A percentile compares a stretch with the other conserved stretches of the same genome.
These are phyloP conservation scores for Montipora foliosa DNA, from an alignment of 64 coral and sea anemone species.

Conservation along the genomic window DNA sequence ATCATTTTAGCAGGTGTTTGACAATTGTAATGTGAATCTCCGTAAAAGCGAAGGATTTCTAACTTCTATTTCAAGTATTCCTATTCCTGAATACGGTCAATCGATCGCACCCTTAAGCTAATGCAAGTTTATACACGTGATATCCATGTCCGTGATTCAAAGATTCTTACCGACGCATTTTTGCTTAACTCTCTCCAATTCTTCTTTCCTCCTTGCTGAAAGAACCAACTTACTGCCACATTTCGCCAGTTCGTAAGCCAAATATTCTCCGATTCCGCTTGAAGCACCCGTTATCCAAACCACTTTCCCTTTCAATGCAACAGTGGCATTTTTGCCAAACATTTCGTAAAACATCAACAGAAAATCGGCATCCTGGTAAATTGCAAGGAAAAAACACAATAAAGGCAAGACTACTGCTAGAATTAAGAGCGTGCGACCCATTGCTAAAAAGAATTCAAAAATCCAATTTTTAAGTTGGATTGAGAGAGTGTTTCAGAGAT, in stretches of 20 bases:
- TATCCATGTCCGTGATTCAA: background rate
- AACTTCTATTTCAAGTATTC: too few relatives aligned
- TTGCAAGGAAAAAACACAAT: slow-evolving; percentile 42
- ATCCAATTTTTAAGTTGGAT: too few relatives aligned
- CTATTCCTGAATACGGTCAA: too few relatives aligned
- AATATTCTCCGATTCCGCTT: slow-evolving; percentile 75
- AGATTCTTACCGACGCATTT: slow-evolving; percentile 70
- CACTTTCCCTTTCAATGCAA: slow-evolving; percentile 56
- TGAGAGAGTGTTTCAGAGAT: too few relatives aligned
- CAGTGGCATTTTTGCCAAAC: slow-evolving; percentile 48
- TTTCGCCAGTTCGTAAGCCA: slow-evolving; percentile 70
- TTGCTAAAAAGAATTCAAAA: background rate
- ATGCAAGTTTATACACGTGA: too few relatives aligned
- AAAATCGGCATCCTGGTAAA: slow-evolving; percentile 74
- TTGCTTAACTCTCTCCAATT: slow-evolving; percentile 79
- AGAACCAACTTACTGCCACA: slow-evolving; percentile 78
- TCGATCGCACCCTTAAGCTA: too few relatives aligned
- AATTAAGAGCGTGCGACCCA: background rate
- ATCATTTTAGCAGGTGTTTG: too few relatives aligned
- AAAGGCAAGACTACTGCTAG: slow-evolving; percentile 31
- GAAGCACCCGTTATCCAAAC: slow-evolving; percentile 83
- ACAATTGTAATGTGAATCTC: too few relatives aligned
- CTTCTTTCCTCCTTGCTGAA: slow-evolving; percentile 70
- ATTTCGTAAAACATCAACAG: slow-evolving; percentile 54
- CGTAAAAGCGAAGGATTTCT: too few relatives aligned